Base-by-base conservation (phyloP, 2,113 vertebrate species). In the Vicugna pacos region DNA sequence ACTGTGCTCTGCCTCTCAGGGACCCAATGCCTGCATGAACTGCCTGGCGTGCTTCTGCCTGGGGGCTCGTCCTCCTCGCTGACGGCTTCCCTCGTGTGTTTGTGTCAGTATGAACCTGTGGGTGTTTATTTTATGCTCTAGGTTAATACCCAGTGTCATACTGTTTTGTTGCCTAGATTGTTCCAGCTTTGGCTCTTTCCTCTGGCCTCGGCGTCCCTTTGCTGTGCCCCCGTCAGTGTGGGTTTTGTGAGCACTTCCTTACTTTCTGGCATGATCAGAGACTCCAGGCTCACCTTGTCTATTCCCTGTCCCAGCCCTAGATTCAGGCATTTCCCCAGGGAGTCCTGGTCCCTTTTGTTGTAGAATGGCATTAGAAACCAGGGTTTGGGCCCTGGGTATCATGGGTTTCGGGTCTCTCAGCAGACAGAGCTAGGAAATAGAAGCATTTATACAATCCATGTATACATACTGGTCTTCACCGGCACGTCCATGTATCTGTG, bases 41-140 rank as follows among this genome's bases (percentile, higher is more conserved):
- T 8, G 17, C 46, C 20, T n/a, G 46, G 19, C 35, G 11, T 42
- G 62, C 42, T 32, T 48, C 56, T 38, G 24, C 58, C 0, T 12
- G 24, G 30, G 75, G 12, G 5, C 3, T 42, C 8, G 56, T 26
- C 38, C 3, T 11, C 32, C 58, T 28, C 42, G 0, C 42, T 42
- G 6, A 15, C 4, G 35, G 26, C 22, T 15, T 38, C 58, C 14
- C 0, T 22, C 3, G 0, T 8, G 48, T 17, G 0, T 30, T 26
- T 30, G 5, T 17, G 1, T 52, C 32, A 24, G 32, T 12, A 0
- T 20, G 77, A 35, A 10, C 42, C 28, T 3, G 12, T 12, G 46
- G 52, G 3, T 42, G 1, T 8, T 19, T 12, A 9, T 22, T 15
- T 22, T 38, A 46, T 38, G 8, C 46, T 19, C 50, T 12, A 11